Base-by-base conservation (phyloP, 2,113 vertebrate species). In the Chionis minor region DNA sequence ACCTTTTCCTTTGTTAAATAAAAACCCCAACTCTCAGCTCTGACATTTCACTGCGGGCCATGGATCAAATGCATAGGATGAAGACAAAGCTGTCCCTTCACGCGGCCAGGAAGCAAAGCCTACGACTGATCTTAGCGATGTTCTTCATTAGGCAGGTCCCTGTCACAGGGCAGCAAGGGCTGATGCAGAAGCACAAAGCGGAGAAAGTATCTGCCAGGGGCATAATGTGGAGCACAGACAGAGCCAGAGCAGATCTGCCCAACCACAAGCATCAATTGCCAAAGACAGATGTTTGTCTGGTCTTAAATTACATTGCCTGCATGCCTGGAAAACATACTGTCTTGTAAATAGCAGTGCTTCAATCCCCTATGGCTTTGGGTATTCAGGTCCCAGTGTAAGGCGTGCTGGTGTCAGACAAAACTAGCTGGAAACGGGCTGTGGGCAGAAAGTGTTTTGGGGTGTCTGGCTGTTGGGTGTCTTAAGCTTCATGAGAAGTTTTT, bases 241-340 rank as follows among this genome's bases (percentile, higher is more conserved):
- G 19, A 91, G 33, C 22, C 75, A 56, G 80, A 85, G 28, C 63
- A 91, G 88, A 88, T 55, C 63, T 83, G 72, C 66, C 42, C 1
- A 4, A 8, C 56, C 32, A 30, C 4, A 1, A 62, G 35, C 69
- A 88, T 65, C 59, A 44, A 49, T 23, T 81, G 75, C 70, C 70
- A 67, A 45, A 90, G 52, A n/a, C 65, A 86, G 84, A 69, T 86
- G 84, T 91, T 95, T 81, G 38, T 66, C 92, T 91, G 80, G 47
- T 67, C 80, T 95, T 88, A 88, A 94, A 88, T 95, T 88, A 78
- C 88, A 54, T 42, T 49, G 84, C 23, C 70, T 69, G 70, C 38
- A 63, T 4, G 74, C 44, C 81, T 78, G 84, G 70, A 63, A 93
- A 86, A 86, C 38, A 62, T 42, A 10, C 32, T 14, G 63, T 19